Percentiles rank a stretch among this genome's conserved stretches.
phyloP scores from a whole-genome alignment of 2,888 invertebrate genomes.

The Xestia xanthographa region DNA sequence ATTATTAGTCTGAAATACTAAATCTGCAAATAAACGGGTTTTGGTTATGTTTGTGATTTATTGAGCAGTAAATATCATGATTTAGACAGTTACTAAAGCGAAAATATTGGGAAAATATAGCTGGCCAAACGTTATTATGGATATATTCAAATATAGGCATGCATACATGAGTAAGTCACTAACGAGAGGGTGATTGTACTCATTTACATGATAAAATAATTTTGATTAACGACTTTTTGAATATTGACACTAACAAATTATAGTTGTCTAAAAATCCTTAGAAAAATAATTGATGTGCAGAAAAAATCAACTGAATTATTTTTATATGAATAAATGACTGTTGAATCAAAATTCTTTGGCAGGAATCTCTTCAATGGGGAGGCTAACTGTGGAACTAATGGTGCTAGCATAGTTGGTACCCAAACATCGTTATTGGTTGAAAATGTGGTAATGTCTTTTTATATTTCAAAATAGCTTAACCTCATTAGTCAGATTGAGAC shows the following conservation, averaged over 20 bases:
- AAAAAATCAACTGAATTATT: not conserved
- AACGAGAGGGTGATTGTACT: constrained; percentile 51
- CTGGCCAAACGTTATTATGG: constrained; percentile 34
- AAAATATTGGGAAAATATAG: constrained; percentile 54
- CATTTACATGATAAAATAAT: constrained; percentile 57
- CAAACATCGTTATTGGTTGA: too few species aligned
- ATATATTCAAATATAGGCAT: constrained; percentile 55
- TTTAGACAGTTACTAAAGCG: constrained; percentile 55
- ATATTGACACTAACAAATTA: constrained; percentile 43
- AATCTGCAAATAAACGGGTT: constrained; percentile 57
- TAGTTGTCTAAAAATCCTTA: constrained; percentile 15
- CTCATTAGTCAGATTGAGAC: too few species aligned
- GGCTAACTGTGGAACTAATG: too few species aligned
- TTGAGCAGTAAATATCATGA: constrained; percentile 62
- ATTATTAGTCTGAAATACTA: constrained; percentile 53
- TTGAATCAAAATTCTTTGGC: not conserved
- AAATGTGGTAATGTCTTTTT: too few species aligned
- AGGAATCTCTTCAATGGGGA: too few species aligned
- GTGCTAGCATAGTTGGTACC: too few species aligned
- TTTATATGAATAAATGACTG: not conserved
- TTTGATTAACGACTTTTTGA: constrained; percentile 49
- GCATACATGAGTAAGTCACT: constrained; percentile 35
- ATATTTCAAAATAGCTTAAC: too few species aligned
- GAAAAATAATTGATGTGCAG: not conserved
- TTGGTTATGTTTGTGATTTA: constrained; percentile 59